Base-by-base conservation (phyloP, 2,113 vertebrate genomes). In the Grallaria varia region DNA sequence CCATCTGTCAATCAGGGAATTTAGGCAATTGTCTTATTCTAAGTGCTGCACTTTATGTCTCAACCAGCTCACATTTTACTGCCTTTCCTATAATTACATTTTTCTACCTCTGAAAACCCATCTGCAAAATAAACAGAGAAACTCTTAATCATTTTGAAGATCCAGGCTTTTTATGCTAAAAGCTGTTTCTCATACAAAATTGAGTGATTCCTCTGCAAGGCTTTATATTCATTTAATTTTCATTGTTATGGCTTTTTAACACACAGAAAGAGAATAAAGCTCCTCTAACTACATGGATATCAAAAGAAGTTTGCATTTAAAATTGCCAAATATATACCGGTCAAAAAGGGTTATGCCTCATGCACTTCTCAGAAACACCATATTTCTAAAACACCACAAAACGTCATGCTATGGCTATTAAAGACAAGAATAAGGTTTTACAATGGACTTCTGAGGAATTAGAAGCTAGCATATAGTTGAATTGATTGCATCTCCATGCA, bases 1-100 rank as follows among this genome's bases (percentile, higher is more conserved):
- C 98, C 98, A 99, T 98, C 98, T 99, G 98, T 99, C 99, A 99
- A 98, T 99, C 98, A 99, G 96, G 95, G 97, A 98, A 98, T 97
- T 95, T 95, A 97, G 89, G 93, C 44, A 89, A 95, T 97, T 98
- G 97, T 97, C 97, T 97, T 96, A 86, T 97, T 96, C 92, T 97
- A 97, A 98, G 97, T 96, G 96, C 95, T 96, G 87, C 42, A 95
- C 93, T 97, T 98, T 98, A 93, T 91, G 56, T 75, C 79, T 96
- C 95, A 93, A 91, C 93, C 87, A 91, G 45, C 91, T 86, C 90
- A 95, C 67, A 93, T 97, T 95, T 96, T 96, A 96, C 88, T 92
- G 81, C 87, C 96, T 97, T 97, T 95, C 92, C 91, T 78, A 95
- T 94, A 97, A 96, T 97, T 97, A 96, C 91, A 67, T 95, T 97